phyloP scores from a whole-genome alignment of 2,113 vertebrate species.

The Mellivora capensis region DNA sequence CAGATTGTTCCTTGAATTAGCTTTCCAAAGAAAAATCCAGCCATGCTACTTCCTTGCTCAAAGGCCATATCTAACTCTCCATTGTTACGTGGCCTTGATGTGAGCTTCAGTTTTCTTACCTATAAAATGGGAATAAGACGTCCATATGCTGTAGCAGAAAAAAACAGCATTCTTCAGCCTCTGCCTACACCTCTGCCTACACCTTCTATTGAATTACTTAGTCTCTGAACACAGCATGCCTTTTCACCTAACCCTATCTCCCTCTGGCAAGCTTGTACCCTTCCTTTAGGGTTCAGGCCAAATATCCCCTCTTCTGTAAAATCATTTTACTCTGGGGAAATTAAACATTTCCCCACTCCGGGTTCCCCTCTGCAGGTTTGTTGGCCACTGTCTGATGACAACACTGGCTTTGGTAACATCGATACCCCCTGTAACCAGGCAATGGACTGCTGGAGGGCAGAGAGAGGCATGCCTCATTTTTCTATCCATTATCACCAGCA shows the following conservation, averaged over 20 bases:
- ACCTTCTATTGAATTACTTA: not conserved
- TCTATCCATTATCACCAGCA: not conserved
- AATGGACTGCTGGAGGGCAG: not conserved
- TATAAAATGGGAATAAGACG: not conserved
- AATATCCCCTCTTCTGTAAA: not conserved
- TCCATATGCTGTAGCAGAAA: not conserved
- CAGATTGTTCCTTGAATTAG: not conserved
- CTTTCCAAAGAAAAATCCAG: not conserved
- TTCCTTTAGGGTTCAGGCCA: not conserved
- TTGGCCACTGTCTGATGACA: not conserved
- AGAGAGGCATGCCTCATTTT: not conserved
- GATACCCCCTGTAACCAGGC: rapidly evolving
- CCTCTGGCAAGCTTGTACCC: not conserved
- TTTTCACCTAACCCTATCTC: not conserved
- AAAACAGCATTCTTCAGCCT: not conserved
- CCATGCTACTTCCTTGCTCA: not conserved
- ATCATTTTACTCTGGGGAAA: not conserved
- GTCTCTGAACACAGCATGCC: not conserved
- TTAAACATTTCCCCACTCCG: not conserved
- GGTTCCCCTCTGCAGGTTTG: not conserved
- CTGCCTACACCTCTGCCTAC: not conserved
- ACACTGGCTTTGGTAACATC: not conserved
- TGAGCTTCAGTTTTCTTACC: not conserved
- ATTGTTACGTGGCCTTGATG: not conserved
- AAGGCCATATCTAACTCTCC: not conserved